A percentile compares a stretch with the other conserved stretches of the same genome.
Evolutionary conservation across 2,113 vertebrate genomes (phyloP).

Genomic region (Sapajus apella): DNA sequence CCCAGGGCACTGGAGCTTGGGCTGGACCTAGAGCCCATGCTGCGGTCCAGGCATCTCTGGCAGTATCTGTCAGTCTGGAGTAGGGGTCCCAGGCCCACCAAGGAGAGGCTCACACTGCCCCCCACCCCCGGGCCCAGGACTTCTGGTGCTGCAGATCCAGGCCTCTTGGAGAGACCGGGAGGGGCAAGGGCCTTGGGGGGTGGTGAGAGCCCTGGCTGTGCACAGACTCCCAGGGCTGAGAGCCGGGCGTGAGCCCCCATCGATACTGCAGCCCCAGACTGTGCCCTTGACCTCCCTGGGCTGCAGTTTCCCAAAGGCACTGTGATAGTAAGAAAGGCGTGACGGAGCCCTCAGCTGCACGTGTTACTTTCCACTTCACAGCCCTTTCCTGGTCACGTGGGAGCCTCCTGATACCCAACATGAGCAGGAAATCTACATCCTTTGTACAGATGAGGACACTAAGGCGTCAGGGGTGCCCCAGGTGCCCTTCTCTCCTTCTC

Average conservation of each 20-base stretch:
- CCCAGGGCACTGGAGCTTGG: neutral
- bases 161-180: neutral
- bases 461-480: neutral
- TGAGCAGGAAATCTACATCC: neutral
- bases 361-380: neutral
- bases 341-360: neutral
- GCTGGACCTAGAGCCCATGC: neutral
- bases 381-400: neutral
- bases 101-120: fast-evolving
- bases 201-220: neutral
- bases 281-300: neutral
- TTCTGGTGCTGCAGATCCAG: neutral
- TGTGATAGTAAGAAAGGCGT: neutral
- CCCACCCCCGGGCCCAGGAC: neutral
- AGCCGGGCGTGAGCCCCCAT: fast-evolving
- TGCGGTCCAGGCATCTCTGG: neutral
- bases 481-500: neutral
- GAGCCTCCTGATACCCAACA: neutral
- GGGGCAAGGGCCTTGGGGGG: neutral
- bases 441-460: neutral
- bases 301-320: neutral
- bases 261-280: neutral
- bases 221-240: neutral
- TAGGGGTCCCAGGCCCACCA: neutral
- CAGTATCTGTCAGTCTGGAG: neutral